phyloP scores from a whole-genome alignment of 2,888 invertebrate genomes.

The Orchesellides sinensis region DNA sequence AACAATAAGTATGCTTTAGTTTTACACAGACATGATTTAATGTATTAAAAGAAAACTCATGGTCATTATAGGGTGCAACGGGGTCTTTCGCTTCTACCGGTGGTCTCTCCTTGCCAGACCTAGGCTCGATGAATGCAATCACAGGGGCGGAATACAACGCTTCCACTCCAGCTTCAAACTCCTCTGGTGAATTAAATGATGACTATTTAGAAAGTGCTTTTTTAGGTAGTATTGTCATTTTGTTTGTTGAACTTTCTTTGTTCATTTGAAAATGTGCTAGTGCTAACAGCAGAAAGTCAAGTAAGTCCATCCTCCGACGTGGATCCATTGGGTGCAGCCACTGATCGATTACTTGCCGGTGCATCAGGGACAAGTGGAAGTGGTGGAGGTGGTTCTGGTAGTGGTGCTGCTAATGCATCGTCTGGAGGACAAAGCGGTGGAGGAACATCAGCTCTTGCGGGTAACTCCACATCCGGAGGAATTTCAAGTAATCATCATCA shows the following conservation, averaged over 20 bases:
- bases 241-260: neutral
- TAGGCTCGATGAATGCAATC: slow-evolving; percentile 72
- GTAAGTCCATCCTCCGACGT: slow-evolving; percentile 73
- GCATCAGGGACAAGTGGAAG: slow-evolving; percentile 52
- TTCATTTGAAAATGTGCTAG: slow-evolving; percentile 51
- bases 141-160: slow-evolving; percentile 71
- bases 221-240: too few relatives aligned
- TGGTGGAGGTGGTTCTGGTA: slow-evolving; percentile 19
- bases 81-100: slow-evolving; percentile 69
- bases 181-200: slow-evolving; percentile 66
- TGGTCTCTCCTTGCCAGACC: slow-evolving; percentile 69
- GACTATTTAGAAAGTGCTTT: neutral
- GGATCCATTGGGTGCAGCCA: slow-evolving; percentile 74
- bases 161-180: slow-evolving; percentile 73
- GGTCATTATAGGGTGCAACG: slow-evolving; percentile 62
- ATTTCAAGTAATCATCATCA: slow-evolving; percentile 52
- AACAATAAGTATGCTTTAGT: too few relatives aligned
- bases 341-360: slow-evolving; percentile 62
- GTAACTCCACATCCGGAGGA: slow-evolving; percentile 58
- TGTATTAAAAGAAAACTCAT: neutral
- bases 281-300: slow-evolving; percentile 73
- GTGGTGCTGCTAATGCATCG: slow-evolving; percentile 10
- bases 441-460: slow-evolving; percentile 60
- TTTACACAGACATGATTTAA: too few relatives aligned
- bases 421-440: slow-evolving; percentile 16